Evolutionary conservation across 2,888 invertebrate species (phyloP).

Genomic region (Cyclophora albipunctata): DNA sequence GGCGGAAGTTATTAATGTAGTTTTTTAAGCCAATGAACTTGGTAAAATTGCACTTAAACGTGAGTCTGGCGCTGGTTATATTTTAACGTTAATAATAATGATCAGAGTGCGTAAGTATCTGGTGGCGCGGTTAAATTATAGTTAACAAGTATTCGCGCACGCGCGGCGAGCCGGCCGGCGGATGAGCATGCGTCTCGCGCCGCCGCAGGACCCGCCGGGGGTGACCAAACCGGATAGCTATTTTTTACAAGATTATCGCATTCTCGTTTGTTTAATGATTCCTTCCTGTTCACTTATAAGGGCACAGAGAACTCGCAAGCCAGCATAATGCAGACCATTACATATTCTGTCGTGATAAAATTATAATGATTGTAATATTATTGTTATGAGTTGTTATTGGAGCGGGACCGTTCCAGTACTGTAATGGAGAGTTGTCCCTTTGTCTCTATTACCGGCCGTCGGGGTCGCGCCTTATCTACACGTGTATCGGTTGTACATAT

Average conservation of each 20-base stretch:
- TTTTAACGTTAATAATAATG: no score
- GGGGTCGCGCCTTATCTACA: conserved; percentile 60
- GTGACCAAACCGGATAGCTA: conserved; percentile 45
- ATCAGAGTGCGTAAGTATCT: no score
- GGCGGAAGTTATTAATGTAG: no score
- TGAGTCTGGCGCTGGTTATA: no score
- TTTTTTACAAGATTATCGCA: conserved; percentile 37
- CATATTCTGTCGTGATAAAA: conserved; percentile 27
- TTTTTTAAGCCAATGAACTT: conserved; percentile 34
- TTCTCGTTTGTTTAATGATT: conserved; percentile 43
- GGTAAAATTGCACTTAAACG: no score
- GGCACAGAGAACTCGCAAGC: conserved; percentile 28
- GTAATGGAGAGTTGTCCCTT: conserved; percentile 53
- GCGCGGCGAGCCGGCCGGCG: conserved; percentile 32
- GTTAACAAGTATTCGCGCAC: conserved; percentile 34
- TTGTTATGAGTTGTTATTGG: conserved; percentile 31
- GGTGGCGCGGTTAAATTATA: no score
- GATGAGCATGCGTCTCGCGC: conserved; percentile 31
- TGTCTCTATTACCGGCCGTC: conserved; percentile 61
- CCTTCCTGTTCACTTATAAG: conserved; percentile 37
- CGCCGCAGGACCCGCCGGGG: conserved; percentile 41
- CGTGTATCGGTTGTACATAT: conserved; percentile 63
- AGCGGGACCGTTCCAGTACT: conserved; percentile 24
- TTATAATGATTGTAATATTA: conserved; percentile 28
- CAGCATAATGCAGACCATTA: conserved; percentile 18